These are phyloP conservation scores for Alviniconcha strummeri DNA, from an alignment of 2,888 invertebrate species.

Conservation along the genomic window DNA sequence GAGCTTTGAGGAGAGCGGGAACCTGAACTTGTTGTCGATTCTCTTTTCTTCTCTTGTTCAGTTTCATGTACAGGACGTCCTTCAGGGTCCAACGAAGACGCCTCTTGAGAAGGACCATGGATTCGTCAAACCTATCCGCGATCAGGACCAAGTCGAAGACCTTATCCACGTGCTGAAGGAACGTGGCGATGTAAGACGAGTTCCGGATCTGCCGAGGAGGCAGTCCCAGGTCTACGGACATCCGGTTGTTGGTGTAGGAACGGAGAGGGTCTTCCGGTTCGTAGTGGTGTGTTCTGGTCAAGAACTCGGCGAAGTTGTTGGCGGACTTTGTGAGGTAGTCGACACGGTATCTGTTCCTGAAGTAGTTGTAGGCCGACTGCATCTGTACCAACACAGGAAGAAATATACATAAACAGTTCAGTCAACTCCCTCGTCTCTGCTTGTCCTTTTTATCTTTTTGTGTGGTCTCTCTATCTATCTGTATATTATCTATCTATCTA, in stretches of 20 bases:
- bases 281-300: conserved; percentile 2
- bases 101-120: conserved; percentile 28
- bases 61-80: conserved; percentile 30
- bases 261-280: neutral
- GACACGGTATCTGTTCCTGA: conserved; percentile 27
- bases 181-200: neutral
- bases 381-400: conserved; percentile 33
- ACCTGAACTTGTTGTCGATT: neutral
- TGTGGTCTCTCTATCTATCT: too few species aligned
- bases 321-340: conserved; percentile 6
- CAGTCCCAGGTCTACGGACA: conserved; percentile 33
- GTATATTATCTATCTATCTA: too few species aligned
- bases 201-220: neutral
- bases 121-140: conserved; percentile 31
- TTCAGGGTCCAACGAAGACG: conserved; percentile 30
- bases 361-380: conserved; percentile 56
- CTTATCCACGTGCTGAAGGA: conserved; percentile 15
- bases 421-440: too few species aligned
- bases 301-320: conserved; percentile 1
- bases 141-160: conserved; percentile 31
- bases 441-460: too few species aligned
- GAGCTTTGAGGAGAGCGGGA: neutral
- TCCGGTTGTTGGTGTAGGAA: conserved; percentile 34
- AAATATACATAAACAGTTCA: too few species aligned
- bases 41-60: conserved; percentile 14